Evolutionary conservation across 2,113 vertebrate species (phyloP).

Genomic region (Gallinago media): DNA sequence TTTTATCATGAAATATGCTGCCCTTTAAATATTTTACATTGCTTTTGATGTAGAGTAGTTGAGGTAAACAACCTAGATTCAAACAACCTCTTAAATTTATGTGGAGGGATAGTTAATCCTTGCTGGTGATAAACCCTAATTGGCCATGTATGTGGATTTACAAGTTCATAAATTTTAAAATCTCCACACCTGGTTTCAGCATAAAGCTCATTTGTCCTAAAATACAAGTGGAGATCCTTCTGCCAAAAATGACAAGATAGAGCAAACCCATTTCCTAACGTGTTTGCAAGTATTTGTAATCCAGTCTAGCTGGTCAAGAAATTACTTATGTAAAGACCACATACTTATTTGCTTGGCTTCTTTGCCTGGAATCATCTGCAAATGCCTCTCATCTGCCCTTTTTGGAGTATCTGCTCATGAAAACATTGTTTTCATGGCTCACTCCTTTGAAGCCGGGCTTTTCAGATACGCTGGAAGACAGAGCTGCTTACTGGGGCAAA

Average conservation of each 20-base stretch:
- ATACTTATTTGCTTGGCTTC: neutral
- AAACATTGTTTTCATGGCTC: constrained; percentile 35
- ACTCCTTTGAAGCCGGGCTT: constrained; percentile 19
- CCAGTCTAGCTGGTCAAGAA: neutral
- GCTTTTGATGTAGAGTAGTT: constrained; percentile 9
- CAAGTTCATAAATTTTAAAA: constrained; percentile 69
- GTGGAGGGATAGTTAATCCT: constrained; percentile 19
- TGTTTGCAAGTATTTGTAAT: constrained; percentile 41
- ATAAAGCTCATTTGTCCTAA: constrained; percentile 51
- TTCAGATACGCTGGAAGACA: constrained; percentile 31
- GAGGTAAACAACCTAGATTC: constrained; percentile 51
- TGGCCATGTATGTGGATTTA: constrained; percentile 40
- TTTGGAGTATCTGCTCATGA: constrained; percentile 21
- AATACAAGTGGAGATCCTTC: constrained; percentile 23
- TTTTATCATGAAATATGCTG: constrained; percentile 46
- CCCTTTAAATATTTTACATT: constrained; percentile 48
- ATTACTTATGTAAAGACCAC: neutral
- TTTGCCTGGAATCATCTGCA: neutral
- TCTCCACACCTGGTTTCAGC: constrained; percentile 36
- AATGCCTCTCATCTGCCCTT: neutral
- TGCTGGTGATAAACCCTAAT: constrained; percentile 46
- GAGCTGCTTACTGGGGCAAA: constrained; percentile 64
- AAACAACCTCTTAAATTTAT: constrained; percentile 20
- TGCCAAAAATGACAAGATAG: neutral
- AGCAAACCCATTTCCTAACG: neutral